Evolutionary conservation across 2,113 vertebrate genomes (phyloP).

Genomic region (Symphodus melops): DNA sequence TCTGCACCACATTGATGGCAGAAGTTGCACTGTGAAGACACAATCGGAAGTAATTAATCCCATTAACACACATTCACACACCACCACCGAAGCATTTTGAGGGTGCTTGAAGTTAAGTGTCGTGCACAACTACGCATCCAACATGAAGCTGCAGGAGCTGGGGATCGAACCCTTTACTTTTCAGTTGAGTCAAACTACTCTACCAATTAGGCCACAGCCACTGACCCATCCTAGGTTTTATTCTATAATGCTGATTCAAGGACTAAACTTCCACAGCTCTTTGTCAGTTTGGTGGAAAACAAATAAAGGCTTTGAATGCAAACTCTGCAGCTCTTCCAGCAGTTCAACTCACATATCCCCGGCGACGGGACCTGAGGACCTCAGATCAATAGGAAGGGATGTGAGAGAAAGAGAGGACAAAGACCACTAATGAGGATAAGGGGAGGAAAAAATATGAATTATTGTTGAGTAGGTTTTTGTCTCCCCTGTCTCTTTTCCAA

Average conservation of each 20-base stretch:
- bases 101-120: no score
- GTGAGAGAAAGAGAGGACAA: constrained; percentile 49
- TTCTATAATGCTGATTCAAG: constrained; percentile 9
- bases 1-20: no score
- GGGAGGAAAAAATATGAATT: constrained; percentile 29
- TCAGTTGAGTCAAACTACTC: no score
- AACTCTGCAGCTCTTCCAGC: constrained; percentile 10
- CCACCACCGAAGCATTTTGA: no score
- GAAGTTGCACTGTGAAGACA: no score
- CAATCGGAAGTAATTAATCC: no score
- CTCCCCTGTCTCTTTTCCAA: constrained; percentile 49
- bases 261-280: constrained; percentile 8
- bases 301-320: constrained; percentile 41
- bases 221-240: no score
- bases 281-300: constrained; percentile 34
- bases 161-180: no score
- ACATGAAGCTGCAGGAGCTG: no score
- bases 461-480: constrained; percentile 36
- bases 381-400: constrained; percentile 56
- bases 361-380: constrained; percentile 36
- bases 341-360: constrained; percentile 37
- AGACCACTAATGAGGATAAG: constrained; percentile 55
- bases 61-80: no score
- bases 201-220: no score
- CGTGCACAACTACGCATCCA: no score